Evolutionary conservation across 2,113 vertebrate species (phyloP).

Genomic region (Eudyptes chrysolophus): DNA sequence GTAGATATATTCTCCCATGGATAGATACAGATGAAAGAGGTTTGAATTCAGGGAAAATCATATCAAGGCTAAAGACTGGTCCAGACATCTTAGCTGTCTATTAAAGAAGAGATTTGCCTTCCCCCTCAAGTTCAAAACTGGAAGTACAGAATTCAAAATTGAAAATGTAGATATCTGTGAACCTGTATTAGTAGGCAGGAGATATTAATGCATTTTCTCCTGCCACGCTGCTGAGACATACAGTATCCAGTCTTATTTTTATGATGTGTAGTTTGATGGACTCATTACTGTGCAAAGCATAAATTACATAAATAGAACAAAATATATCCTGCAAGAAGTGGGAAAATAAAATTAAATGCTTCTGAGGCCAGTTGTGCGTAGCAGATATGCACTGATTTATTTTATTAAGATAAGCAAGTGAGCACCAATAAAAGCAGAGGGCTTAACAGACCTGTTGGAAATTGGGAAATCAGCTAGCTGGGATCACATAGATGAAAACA

Average conservation of each 20-base stretch:
- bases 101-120: neutral
- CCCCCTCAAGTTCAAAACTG: neutral
- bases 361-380: neutral
- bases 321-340: constrained; percentile 17
- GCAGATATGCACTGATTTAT: constrained; percentile 24
- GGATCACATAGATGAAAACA: neutral
- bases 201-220: neutral
- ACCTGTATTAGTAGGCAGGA: neutral
- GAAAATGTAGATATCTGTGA: neutral
- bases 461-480: neutral
- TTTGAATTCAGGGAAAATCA: neutral
- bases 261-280: neutral
- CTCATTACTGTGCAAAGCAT: neutral
- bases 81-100: neutral
- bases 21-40: neutral
- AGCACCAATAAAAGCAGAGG: neutral
- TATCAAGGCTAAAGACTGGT: neutral
- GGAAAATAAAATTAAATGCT: constrained; percentile 42
- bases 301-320: constrained; percentile 12
- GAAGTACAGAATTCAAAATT: neutral
- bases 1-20: neutral
- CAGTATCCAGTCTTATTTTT: neutral
- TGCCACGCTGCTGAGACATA: neutral
- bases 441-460: neutral
- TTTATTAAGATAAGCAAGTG: neutral